These are phyloP conservation scores for Pachliopta kotzebuea DNA, from an alignment of 2,888 invertebrate genomes.

Conservation along the genomic window DNA sequence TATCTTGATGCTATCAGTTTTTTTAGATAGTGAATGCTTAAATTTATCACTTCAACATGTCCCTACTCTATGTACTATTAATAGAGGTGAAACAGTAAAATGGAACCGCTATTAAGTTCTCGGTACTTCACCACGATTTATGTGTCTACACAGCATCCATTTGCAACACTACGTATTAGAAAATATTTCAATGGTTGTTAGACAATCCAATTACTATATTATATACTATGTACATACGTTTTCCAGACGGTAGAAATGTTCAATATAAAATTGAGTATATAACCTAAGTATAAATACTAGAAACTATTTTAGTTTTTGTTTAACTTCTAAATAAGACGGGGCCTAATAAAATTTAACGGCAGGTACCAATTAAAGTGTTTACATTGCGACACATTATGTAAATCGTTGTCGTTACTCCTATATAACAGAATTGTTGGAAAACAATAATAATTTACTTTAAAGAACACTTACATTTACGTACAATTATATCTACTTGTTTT, in stretches of 20 bases:
- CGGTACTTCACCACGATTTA: conserved; percentile 23
- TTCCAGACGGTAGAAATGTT: neutral
- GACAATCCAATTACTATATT: neutral
- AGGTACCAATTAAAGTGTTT: neutral
- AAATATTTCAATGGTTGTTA: neutral
- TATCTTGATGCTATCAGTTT: neutral
- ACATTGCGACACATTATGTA: too few species aligned
- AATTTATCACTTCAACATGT: conserved; percentile 18
- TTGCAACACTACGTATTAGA: conserved; percentile 14
- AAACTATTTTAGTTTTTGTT: too few species aligned
- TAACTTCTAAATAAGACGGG: too few species aligned
- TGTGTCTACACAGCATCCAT: conserved; percentile 22
- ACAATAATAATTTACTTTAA: too few species aligned
- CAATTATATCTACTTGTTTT: too few species aligned
- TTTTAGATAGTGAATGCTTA: neutral
- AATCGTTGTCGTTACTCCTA: too few species aligned
- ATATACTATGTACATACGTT: neutral
- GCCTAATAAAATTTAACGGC: too few species aligned
- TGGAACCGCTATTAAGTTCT: conserved; percentile 21
- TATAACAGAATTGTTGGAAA: neutral
- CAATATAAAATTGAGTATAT: neutral
- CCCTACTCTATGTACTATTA: conserved; percentile 1
- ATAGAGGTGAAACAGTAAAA: conserved; percentile 14
- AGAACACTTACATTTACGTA: too few species aligned
- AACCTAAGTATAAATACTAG: too few species aligned